Evolutionary conservation across 1,140 invertebrate genomes (phyloP), one percentile per base, ranked within the genome.

Genomic region (Drosophila melanica): DNA sequence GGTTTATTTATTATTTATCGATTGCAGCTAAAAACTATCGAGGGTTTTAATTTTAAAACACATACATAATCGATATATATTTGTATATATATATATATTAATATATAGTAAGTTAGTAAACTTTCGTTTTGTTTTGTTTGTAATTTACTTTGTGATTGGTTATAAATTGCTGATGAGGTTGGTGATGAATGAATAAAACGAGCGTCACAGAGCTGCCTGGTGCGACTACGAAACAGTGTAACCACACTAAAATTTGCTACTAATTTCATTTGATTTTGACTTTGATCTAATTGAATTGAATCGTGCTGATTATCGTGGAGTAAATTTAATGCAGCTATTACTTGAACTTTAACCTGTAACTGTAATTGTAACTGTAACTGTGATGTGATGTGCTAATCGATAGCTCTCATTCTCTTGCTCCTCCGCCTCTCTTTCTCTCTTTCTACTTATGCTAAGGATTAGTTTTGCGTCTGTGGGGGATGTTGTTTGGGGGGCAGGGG

Each of bases 391-490:
- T 20, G 64, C 64, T 62, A 73, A 68, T 73, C 70, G 65, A 73
- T 55, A 73, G 70, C 68, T 60, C 48, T 62, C 14, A 7, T 39
- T 37, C 45, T 58, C 53, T 58, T 4, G 41, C 35, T 55, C 12
- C 42, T 23, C 35, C 37, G 35, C 23, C 12, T 59, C 45, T 18
- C 39, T 53, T 11, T 42, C 57, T 27, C 63, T 58, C 48, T 58
- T 53, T 9, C 64, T 77, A 77, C 75, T 77, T 74, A 76, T 39
- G 41, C 11, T 77, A 73, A 60, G 63, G 70, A 55, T 73, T 68
- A 70, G 53, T 35, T 30, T 50, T 70, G 37, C n/a, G 44, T 75
- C 55, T 59, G 47, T 60, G 66, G 48, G 55, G 23, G 45, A 39
- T 42, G 37, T 55, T 63, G 42, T 51, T 30, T 3, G 20, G 23